Base-by-base conservation (phyloP, 1,140 invertebrate genomes). In the Trypoxylus dichotomus region DNA sequence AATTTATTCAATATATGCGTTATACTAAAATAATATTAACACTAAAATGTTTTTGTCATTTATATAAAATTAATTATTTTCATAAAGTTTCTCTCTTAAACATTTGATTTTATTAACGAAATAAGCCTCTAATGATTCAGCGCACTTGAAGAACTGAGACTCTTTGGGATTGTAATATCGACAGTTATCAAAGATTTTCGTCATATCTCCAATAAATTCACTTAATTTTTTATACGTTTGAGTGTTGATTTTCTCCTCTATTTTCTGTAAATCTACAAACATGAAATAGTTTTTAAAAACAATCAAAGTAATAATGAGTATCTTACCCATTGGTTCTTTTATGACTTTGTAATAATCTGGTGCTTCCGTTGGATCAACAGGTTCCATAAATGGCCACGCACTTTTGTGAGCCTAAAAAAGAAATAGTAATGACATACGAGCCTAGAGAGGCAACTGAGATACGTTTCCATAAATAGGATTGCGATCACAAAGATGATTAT, bases 181-280 rank as follows among this genome's bases (percentile, higher is more conserved):
- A 90, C 97, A 98, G 87, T 99, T 99, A 87, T 99, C 97, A 88
- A 99, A 98, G 83, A 99, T 97, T 86, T 97, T 97, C 54, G 96
- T 98, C 91, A 98, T 96, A 85, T 99, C 97, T 84, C 96, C 95
- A 83, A 98, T 96, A 86, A 98, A 98, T 85, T 98, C 96, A 85
- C 94, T 94, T 75, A 99, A 89, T 84, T 93, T 95, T 83, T 92
- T 92, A 85, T 99, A 99, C 24, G 90, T 90, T 81, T 92, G 91
- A 80, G 93, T 91, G 84, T 94, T 93, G 84, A 98, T 92, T 88
- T 96, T 95, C 71, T 90, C 90, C 87, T 98, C 96, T 80, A 99
- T 94, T 79, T 94, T 96, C 85, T 97, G 94, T 77, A 99, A 89
- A 92, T 99, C 97, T 98, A 87, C 15, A 43, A 80, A 43, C 54